phyloP scores from a whole-genome alignment of 1,140 invertebrate species.

The Meteorus sp. region DNA sequence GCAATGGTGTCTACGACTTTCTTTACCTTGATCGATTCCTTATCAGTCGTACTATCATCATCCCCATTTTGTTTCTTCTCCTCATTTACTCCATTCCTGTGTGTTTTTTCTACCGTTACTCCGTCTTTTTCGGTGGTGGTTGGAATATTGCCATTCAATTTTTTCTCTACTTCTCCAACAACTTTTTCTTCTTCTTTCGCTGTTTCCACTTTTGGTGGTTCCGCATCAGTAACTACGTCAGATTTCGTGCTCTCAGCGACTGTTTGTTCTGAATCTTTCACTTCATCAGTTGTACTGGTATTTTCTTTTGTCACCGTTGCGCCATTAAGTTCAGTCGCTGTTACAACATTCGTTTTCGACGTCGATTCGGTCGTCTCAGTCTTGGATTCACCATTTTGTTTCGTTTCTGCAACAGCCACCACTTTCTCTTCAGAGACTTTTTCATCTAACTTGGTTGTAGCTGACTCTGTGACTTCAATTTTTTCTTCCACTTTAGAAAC shows the following conservation, averaged over 20 bases:
- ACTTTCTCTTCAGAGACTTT: constrained; percentile 23
- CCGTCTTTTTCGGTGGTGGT: constrained; percentile 4
- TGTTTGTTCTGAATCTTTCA: background rate
- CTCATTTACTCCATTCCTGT: constrained; percentile 47
- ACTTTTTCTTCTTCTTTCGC: constrained; percentile 10
- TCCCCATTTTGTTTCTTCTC: constrained; percentile 45
- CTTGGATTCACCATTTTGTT: constrained; percentile 23
- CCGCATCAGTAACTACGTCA: background rate
- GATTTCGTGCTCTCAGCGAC: too few species aligned
- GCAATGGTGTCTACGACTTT: constrained; percentile 51
- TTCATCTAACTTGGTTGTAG: constrained; percentile 15
- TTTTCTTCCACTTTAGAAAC: too few species aligned
- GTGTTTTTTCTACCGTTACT: constrained; percentile 32
- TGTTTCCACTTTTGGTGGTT: constrained; percentile 5
- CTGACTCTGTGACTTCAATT: too few species aligned
- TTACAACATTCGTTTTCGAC: constrained; percentile 1
- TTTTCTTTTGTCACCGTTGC: constrained; percentile 10
- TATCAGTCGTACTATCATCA: constrained; percentile 42
- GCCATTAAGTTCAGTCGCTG: too few species aligned
- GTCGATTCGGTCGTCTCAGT: constrained; percentile 1
- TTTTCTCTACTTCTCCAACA: constrained; percentile 27
- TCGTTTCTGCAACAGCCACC: background rate
- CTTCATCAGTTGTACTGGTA: constrained; percentile 14
- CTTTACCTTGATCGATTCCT: constrained; percentile 52
- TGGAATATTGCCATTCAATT: constrained; percentile 12